Evolutionary conservation across 2,797 vertebrate genomes (phyloP), one percentile per base, ranked within the genome.

Genomic region (Bufotes viridis): DNA sequence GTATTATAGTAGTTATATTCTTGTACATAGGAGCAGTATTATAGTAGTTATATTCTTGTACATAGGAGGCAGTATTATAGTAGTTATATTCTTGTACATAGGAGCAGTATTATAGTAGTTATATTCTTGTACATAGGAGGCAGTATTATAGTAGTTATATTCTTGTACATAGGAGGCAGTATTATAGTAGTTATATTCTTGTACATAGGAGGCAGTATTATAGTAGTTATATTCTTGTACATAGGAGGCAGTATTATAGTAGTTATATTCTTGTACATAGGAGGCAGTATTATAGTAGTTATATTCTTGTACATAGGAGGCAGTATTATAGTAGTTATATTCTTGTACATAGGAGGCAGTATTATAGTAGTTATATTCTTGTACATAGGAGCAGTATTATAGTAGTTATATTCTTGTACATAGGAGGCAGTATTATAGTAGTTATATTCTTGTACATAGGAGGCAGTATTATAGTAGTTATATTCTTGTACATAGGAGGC

Each of bases 341-440:
- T 65, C 61, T 65, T 65, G 61, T 65, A 65, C 10, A 65, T 65
- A 65, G 61, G 61, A n/a, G 61, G 61, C 22, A 65, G 65, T 26
- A 24, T 69, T 69, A 69, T 26, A 69, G 65, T 69, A 69, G 65
- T 26, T 69, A 69, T 69, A 69, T 69, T 69, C 65, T 26, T 69
- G 65, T 69, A 69, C 14, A 69, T 69, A 69, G 65, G 65, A 6
- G 65, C 24, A 69, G 65, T 69, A 69, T 69, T 69, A 69, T 69
- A 69, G 65, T 69, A 69, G 65, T 69, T 69, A 69, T 69, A 69
- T 69, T 69, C 65, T 69, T 69, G 65, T 69, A 69, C 13, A 69
- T 69, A 69, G 65, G 65, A 14, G 61, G 63, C 24, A 69, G 65
- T 69, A 69, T 69, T 69, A 69, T 69, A 69, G 65, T 69, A 69